Evolutionary conservation across 2,888 invertebrate genomes (phyloP), one percentile per base, ranked within the genome.

Genomic region (Ptychoptera albimana): DNA sequence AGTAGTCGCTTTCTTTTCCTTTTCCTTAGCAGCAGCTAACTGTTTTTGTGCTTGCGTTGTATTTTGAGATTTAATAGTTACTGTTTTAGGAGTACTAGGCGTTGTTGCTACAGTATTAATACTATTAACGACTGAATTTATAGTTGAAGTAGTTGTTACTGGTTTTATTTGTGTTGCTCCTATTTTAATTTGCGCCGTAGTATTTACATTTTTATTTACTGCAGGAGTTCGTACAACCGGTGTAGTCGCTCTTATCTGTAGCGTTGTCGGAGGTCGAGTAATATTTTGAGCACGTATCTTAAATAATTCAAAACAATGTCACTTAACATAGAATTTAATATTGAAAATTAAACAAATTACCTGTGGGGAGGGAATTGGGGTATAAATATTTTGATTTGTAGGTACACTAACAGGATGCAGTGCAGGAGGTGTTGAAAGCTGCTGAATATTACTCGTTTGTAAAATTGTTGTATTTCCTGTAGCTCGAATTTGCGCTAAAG

Each of bases 1-100:
- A 52, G 60, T 57, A 2, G 62, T 59, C 31, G 60, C 57, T 57
- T 79, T 80, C 63, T 82, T 85, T 56, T 84, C 82, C 58, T 82
- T 84, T 53, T 85, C 85, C 66, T 80, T 82, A 51, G 76, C 68
- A 31, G 78, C 65, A 9, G 81, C 75, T 60, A 52, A 1, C 70
- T 55, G 44, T 64, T 53, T 59, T 63, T 63, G 53, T 60, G 75
- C 63, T 54, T 64, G 53, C 50, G 60, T 57, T 47, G 61, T 49
- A 50, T 57, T 57, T 55, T 60, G 60, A 42, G 63, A 57, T 59
- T 63, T 68, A 30, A 57, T 54, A 13, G 50, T 47, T 8, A 51
- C 46, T 11, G 52, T 50, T 42, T 51, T 51, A 42, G 50, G 48
- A 37, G 48, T 46, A 32, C 44, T 49, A 16, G 37, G 44, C 35